Evolutionary conservation across 2,113 vertebrate genomes (phyloP).

Genomic region (Pteruthius melanotis): DNA sequence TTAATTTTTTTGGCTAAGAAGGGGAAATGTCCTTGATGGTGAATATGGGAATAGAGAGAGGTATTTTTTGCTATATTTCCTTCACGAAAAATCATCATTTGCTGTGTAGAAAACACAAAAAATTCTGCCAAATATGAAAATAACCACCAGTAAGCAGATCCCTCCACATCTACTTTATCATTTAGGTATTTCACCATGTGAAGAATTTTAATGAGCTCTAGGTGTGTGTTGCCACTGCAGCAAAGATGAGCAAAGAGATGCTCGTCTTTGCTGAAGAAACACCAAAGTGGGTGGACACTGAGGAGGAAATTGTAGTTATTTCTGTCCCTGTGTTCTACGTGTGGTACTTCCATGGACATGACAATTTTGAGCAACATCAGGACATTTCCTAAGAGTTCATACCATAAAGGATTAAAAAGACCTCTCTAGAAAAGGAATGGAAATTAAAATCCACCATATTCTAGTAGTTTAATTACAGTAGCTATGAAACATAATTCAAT

Average conservation of each 20-base stretch:
- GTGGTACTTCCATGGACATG: background rate
- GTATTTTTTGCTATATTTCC: background rate
- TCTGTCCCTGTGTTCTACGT: fast-evolving
- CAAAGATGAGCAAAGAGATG: background rate
- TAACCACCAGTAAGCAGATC: background rate
- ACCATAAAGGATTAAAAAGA: background rate
- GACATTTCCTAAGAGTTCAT: background rate
- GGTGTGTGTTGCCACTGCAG: background rate
- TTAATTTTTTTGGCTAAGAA: background rate
- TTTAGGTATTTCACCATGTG: background rate
- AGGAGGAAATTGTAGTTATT: background rate
- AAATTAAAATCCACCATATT: slow-evolving; percentile 19
- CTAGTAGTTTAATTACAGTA: slow-evolving; percentile 52
- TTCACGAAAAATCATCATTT: background rate
- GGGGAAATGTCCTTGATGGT: background rate
- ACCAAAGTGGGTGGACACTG: background rate
- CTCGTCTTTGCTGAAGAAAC: background rate
- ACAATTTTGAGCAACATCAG: background rate
- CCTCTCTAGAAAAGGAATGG: slow-evolving; percentile 10
- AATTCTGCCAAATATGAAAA: background rate
- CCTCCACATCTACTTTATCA: background rate
- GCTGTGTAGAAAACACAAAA: background rate
- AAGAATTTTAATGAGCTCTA: background rate
- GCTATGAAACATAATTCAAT: slow-evolving; percentile 52
- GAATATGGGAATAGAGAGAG: background rate